Base-by-base conservation (phyloP, 1,140 invertebrate species). In the Nephotettix cincticeps region DNA sequence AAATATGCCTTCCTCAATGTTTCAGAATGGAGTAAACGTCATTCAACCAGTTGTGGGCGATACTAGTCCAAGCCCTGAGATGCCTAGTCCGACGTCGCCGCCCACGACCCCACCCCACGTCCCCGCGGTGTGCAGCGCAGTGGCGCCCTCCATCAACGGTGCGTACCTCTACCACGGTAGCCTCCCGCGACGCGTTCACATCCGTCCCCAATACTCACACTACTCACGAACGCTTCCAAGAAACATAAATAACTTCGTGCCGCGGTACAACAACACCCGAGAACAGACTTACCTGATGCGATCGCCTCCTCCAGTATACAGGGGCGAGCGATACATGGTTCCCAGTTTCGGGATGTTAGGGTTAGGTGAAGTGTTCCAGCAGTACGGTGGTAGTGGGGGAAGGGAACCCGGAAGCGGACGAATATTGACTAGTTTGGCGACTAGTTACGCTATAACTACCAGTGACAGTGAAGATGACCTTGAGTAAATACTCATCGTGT, bases 161-260 rank as follows among this genome's bases (percentile, higher is more conserved):
- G 29, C 65, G 71, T 72, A 72, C 30, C 29, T 68, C 25, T 72
- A 72, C 40, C 56, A 72, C 54, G 65, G 64, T 32, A 72, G 71
- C 63, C 45, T 72, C 25, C 71, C 71, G 19, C 14, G 56, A 4
- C 56, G 56, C n/a, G 21, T 25, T 27, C 56, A 36, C 14, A 14
- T 36, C 4, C 30, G 40, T 1, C 40, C 66, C 6, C 27, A 36
- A 68, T 19, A 45, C 27, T 30, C 30, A 6, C 32, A 67, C 21
- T 67, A 67, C 40, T 25, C 64, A 1, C 17, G 40, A 27, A 67
- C 64, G 27, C 40, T 67, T 2, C 64, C 64, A n/a, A 19, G 61
- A 27, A 61, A 61, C 28, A 28, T 61, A 1, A 61, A 61, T 25
- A 13, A 65, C 13, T 65, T 36, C 29, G 36, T 17, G 17, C 56